phyloP scores from a whole-genome alignment of 2,888 invertebrate species.

The Microctonus hyperodae region DNA sequence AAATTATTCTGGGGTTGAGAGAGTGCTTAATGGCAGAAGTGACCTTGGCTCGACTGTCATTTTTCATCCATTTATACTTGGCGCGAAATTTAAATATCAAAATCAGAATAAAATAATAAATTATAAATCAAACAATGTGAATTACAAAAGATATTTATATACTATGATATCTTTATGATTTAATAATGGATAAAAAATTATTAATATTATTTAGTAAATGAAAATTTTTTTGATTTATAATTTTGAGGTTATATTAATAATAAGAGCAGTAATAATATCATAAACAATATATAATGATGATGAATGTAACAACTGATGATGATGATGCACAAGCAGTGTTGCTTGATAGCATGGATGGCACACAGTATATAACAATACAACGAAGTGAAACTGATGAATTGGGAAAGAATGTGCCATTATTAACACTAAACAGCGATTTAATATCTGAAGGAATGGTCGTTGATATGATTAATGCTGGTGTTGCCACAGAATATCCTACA shows the following conservation, averaged over 20 bases:
- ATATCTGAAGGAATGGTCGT: conserved; percentile 61
- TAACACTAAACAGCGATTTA: conserved; percentile 58
- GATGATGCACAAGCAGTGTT: conserved; percentile 60
- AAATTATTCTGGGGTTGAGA: conserved; percentile 27
- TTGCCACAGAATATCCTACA: conserved; percentile 53
- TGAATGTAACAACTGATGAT: conserved; percentile 57
- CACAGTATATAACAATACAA: conserved; percentile 63
- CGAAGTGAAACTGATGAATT: conserved; percentile 57
- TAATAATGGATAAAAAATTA: not conserved
- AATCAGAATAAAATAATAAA: no score
- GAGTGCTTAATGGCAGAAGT: conserved; percentile 48
- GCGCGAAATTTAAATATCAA: conserved; percentile 51
- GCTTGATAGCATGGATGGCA: conserved; percentile 59
- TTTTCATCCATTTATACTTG: conserved; percentile 34
- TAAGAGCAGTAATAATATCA: no score
- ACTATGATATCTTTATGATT: no score
- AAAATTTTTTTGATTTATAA: not conserved
- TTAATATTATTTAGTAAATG: no score
- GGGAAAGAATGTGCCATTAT: conserved; percentile 57
- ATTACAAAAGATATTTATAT: not conserved
- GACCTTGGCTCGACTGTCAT: conserved; percentile 61
- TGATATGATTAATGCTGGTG: conserved; percentile 61
- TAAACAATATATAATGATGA: conserved; percentile 39
- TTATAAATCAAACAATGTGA: no score
- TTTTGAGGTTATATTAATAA: not conserved